Base-by-base conservation (phyloP, 2,797 vertebrate genomes). In the Amblyraja radiata region DNA sequence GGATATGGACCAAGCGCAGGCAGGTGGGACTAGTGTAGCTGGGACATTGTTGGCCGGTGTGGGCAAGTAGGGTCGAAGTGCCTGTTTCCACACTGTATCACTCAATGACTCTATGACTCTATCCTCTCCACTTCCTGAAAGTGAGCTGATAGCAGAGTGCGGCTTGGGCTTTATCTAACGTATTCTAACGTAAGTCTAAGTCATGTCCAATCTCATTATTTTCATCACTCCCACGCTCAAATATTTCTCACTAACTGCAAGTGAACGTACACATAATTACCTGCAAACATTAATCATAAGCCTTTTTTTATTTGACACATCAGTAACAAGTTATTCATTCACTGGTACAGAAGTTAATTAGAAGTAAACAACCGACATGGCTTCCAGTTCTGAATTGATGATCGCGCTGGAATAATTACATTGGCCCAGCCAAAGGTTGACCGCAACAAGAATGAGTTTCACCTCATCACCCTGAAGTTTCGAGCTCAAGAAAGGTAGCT, bases 261-360 rank as follows among this genome's bases (percentile, higher is more conserved):
- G 58, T 13, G 10, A 86, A 86, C 54, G 83, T 63, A n/a, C 23
- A 58, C 84, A 88, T 88, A 88, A 88, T 88, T 88, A 88, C 84
- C 84, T 88, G 61, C 84, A 88, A 68, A 32, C 61, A 65, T 88
- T 88, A 65, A 88, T 88, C 84, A 88, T 68, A 86, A 86, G 84
- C 36, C 84, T 61, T 68, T 88, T 32, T 68, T 88, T 68, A 88
- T 88, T 68, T 63, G n/a, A 68, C 61, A 88, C 61, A 63, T 36
- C 61, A 88, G 61, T 21, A 68, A 21, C 61, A 65, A 88, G 84
- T 88, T 88, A 88, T 88, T 88, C 65, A 88, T 88, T 88, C 61
- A 88, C 84, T 88, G 84, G 68, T 88, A 88, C 84, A 88, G 84
- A 65, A 88, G 65, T 88, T 88, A 88, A 68, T 88, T 88, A 68